phyloP scores from a whole-genome alignment of 2,888 invertebrate species.

The Habroteleia sp. region DNA sequence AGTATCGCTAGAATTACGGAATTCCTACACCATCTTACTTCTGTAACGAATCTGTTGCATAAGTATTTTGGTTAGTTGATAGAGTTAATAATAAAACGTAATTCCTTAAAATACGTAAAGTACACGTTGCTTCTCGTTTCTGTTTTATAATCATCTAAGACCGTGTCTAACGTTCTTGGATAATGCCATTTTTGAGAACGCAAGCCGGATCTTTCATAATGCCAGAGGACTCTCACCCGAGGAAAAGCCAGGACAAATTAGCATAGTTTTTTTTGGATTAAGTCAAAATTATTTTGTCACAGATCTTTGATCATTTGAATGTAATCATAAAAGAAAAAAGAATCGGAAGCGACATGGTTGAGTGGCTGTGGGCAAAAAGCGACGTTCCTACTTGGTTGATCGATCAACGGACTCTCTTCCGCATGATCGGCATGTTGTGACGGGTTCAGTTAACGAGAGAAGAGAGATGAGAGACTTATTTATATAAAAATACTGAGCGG shows the following conservation, averaged over 20 bases:
- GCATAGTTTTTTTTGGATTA: constrained; percentile 24
- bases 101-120: no score
- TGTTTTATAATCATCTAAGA: constrained; percentile 3
- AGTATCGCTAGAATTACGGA: constrained; percentile 2
- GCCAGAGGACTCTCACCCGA: constrained; percentile 1
- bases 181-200: constrained; percentile 17
- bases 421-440: constrained; percentile 28
- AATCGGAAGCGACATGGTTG: constrained; percentile 49
- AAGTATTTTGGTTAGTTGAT: no score
- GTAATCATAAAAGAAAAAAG: constrained; percentile 35
- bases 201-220: constrained; percentile 13
- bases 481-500: constrained; percentile 40
- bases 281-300: constrained; percentile 38
- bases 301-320: constrained; percentile 44
- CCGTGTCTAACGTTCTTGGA: constrained; percentile 15
- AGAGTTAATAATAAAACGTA: no score
- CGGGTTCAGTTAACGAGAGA: constrained; percentile 21
- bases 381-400: constrained; percentile 51
- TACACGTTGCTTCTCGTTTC: no score
- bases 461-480: constrained; percentile 48
- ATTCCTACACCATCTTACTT: background rate
- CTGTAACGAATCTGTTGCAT: no score
- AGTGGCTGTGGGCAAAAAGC: constrained; percentile 32
- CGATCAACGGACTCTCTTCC: constrained; percentile 51
- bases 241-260: constrained; percentile 30